These are phyloP conservation scores for Colistium nudipinnis DNA, from an alignment of 2,113 vertebrate genomes.

Conservation along the genomic window DNA sequence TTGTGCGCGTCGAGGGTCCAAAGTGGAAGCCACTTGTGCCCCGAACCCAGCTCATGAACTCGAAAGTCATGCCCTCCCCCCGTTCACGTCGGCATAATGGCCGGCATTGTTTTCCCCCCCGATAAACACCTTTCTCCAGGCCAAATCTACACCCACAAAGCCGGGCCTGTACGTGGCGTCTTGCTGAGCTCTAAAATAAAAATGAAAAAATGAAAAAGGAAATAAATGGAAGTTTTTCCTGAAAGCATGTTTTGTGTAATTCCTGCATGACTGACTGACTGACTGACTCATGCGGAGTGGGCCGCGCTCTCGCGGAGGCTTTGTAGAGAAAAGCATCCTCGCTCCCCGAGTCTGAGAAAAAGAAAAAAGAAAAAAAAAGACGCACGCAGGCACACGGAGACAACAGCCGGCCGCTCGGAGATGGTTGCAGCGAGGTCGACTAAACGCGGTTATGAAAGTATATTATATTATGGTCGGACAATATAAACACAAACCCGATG, in stretches of 20 bases:
- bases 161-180: slow-evolving; percentile 8
- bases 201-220: too few relatives aligned
- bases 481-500: slow-evolving; percentile 6
- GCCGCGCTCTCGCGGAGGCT: slow-evolving; percentile 4
- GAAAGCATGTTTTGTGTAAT: slow-evolving; percentile 30
- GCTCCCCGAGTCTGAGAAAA: not conserved
- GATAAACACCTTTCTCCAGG: slow-evolving; percentile 39
- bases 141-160: slow-evolving; percentile 21
- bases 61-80: slow-evolving; percentile 33
- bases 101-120: slow-evolving; percentile 39
- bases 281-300: slow-evolving; percentile 3
- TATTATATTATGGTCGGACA: not conserved
- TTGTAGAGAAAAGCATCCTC: not conserved
- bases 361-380: too few relatives aligned
- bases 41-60: slow-evolving; percentile 15
- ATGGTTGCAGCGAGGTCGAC: slow-evolving; percentile 4
- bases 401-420: slow-evolving; percentile 9
- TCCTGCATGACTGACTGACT: slow-evolving; percentile 33
- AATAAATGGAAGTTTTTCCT: not conserved
- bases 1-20: too few relatives aligned
- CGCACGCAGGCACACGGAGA: not conserved
- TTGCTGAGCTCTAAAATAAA: slow-evolving; percentile 3
- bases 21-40: slow-evolving; percentile 26
- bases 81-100: slow-evolving; percentile 39
- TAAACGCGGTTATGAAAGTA: slow-evolving; percentile 8